Evolutionary conservation across 1,140 invertebrate genomes (phyloP).

Genomic region (Drosophila busckii): DNA sequence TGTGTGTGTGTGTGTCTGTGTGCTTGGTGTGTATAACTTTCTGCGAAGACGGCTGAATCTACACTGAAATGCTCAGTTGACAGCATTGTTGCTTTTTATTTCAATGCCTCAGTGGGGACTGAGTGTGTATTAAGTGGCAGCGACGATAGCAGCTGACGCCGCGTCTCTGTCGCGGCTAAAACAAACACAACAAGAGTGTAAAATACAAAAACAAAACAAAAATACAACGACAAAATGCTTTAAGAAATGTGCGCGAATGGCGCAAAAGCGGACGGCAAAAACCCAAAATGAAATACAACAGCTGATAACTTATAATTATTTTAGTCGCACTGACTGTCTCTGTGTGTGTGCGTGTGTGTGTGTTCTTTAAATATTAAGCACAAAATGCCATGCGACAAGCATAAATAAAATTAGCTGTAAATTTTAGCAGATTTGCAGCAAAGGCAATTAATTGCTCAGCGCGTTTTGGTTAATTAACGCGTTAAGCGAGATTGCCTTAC

Average conservation of each 20-base stretch:
- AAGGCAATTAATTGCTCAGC: constrained; percentile 41
- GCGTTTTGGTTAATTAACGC: constrained; percentile 1
- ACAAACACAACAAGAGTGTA: constrained; percentile 37
- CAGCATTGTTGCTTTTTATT: constrained; percentile 71
- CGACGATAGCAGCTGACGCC: constrained; percentile 51
- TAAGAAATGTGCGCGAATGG: constrained; percentile 17
- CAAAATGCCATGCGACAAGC: constrained; percentile 16
- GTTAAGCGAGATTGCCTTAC: constrained; percentile 20
- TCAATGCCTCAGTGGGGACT: too few species aligned
- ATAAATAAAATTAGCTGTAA: constrained; percentile 13
- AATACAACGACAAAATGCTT: constrained; percentile 12
- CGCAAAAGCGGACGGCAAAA: constrained; percentile 24
- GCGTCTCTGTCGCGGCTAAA: constrained; percentile 30
- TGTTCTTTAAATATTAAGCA: constrained; percentile 6
- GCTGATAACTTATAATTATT: constrained; percentile 51
- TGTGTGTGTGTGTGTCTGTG: too few species aligned
- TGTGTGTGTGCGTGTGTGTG: not conserved
- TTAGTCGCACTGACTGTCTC: too few species aligned
- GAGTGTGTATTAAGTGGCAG: constrained; percentile 57
- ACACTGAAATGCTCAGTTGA: constrained; percentile 72
- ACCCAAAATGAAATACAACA: constrained; percentile 59
- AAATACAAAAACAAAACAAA: constrained; percentile 36
- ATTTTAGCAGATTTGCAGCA: constrained; percentile 25
- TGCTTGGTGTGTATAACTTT: constrained; percentile 66
- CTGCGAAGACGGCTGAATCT: constrained; percentile 66